Percentiles rank a stretch among this genome's conserved stretches.
These are phyloP conservation scores for Phengaris arion DNA, from an alignment of 2,888 invertebrate genomes.

Conservation along the genomic window DNA sequence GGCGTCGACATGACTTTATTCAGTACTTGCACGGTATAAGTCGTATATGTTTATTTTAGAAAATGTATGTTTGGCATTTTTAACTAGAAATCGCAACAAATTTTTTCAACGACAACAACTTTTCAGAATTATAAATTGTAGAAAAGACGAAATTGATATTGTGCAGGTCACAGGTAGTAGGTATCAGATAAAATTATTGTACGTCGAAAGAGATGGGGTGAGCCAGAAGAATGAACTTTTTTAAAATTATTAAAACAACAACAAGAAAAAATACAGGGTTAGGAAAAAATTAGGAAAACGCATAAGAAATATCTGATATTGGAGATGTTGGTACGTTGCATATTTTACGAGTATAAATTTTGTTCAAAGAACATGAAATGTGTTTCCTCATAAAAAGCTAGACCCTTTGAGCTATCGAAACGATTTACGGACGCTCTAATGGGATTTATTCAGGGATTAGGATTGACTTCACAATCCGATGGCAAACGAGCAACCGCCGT, in stretches of 20 bases:
- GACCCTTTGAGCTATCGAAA: not conserved
- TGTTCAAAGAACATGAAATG: not conserved
- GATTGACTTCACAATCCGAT: conserved; percentile 26
- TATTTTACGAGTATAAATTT: not conserved
- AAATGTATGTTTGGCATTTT: not conserved
- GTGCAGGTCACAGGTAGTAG: too few species aligned
- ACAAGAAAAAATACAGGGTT: not conserved
- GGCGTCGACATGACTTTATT: not conserved
- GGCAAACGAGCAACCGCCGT: conserved; percentile 8
- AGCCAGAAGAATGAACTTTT: too few species aligned
- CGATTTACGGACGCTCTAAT: conserved; percentile 21
- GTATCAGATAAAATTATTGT: too few species aligned
- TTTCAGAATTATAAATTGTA: not conserved
- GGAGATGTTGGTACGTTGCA: not conserved
- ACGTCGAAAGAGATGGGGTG: too few species aligned
- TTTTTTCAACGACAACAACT: not conserved
- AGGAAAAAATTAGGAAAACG: not conserved
- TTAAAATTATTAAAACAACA: not conserved
- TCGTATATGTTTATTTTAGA: not conserved
- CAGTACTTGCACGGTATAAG: not conserved
- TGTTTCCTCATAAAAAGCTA: not conserved
- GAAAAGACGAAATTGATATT: too few species aligned
- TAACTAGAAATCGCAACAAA: too few species aligned
- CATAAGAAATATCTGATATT: not conserved
- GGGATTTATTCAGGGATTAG: conserved; percentile 23